Evolutionary conservation across 2,797 vertebrate species (phyloP), one percentile per base, ranked within the genome.

Genomic region (Simalia tracyae): DNA sequence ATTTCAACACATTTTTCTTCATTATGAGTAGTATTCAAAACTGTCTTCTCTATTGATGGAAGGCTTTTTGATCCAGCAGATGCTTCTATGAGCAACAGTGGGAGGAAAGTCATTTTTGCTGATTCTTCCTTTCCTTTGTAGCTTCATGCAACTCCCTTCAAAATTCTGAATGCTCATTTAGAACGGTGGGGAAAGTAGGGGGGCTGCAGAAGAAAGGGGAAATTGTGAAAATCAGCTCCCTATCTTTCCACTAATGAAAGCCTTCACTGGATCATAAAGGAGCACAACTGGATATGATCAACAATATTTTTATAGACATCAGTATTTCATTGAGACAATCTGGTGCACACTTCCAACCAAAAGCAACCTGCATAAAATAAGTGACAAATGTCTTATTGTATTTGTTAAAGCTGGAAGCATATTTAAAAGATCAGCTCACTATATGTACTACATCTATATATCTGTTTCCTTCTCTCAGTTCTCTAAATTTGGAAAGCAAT

Each of bases 401-500:
- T 64, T 88, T 95, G 84, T 94, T 95, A 89, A 91, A 96, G 95
- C 90, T 95, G 91, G 93, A 95, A 96, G 89, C 59, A 60, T 95
- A 95, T 95, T 93, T 94, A 91, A 94, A 91, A 81, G 84, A 94
- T 95, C 89, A 89, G 90, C 89, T 76, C 93, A 95, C 95, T 96
- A 92, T 94, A 95, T 89, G 87, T 91, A 22, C 94, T 94, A 94
- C 61, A 95, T 95, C 92, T 89, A 0, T 91, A 84, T 94, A 90
- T 95, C 89, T 96, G 95, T 96, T 96, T 94, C 94, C 93, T 96
- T 97, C 95, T 92, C 95, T 96, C 91, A 95, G 93, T 91, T 93
- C 93, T 95, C 93, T 96, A 92, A 95, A 96, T 92, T 94, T 94
- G 95, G 95, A 95, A 97, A 96, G 87, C 95, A 96, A 96, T 96